Base-by-base conservation (phyloP, 1,140 invertebrate genomes). In the Dinothrombium tinctorium region DNA sequence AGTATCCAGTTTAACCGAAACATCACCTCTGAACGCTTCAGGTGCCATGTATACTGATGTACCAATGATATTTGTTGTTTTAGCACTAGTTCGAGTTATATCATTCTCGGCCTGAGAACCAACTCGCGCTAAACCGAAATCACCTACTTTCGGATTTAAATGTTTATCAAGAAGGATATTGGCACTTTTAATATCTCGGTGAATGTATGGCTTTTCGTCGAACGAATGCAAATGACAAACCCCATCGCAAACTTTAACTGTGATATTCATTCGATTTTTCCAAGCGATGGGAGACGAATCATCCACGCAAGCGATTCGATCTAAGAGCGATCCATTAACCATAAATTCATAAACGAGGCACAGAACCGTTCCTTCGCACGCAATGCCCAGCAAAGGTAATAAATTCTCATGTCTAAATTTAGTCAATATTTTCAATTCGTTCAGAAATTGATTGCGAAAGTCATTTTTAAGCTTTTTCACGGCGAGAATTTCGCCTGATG, bases 131-230 rank as follows among this genome's bases (percentile, higher is more conserved):
- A 94, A 62, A 0, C 87, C 89, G 60, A 95, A 90, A 61, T 95
- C 89, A 0, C 82, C 86, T 41, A 95, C 76, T 60, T 78, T 79
- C 0, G 89, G 76, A 54, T 80, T 74, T 33, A 77, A 69, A 58
- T 82, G 74, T 44, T 69, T 66, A 55, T 94, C 86, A n/a, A 96
- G 59, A 1, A 95, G 59, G 49, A 96, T 92, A 57, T 95, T 95
- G 0, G 80, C 84, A 48, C 81, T 71, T 40, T 90, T 90, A 23
- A 92, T 84, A 53, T 92, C 87, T 1, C 83, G 82, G 55, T 92
- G 86, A 43, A 94, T 80, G 2, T 87, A 62, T 0, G 83, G 79
- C 33, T 71, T 73, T 8, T 69, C 63, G 2, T 65, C 63, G 47
- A 76, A 71, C 1, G 72, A 78, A 56, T 95, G 87, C 0, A 94